Percentiles rank a stretch among this genome's conserved stretches.
Conservation (phyloP, 1,140 invertebrate genomes). For the Macrocentrus cingulum region DNA sequence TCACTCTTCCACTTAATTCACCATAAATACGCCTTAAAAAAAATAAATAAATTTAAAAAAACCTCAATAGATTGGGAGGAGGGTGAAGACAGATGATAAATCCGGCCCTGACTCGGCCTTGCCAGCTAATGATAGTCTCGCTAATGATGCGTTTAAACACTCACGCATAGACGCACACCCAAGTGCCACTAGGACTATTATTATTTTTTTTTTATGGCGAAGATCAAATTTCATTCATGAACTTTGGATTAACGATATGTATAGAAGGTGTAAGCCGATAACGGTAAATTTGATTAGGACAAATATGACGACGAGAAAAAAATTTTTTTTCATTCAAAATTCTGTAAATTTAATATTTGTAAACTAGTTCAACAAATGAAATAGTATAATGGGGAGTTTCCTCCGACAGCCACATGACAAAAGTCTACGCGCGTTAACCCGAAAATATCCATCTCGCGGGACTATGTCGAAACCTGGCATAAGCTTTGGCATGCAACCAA, state of each 20-base stretch:
- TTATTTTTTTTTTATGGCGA: not conserved
- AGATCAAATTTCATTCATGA: conserved; percentile 12
- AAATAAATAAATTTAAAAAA: too few species aligned
- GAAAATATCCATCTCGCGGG: conserved; percentile 57
- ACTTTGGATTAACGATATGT: too few species aligned
- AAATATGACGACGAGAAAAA: too few species aligned
- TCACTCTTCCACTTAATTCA: too few species aligned
- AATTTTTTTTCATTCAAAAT: too few species aligned
- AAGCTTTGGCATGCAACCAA: conserved; percentile 45
- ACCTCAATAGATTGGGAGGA: too few species aligned
- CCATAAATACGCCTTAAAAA: too few species aligned
- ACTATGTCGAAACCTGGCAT: conserved; percentile 52
- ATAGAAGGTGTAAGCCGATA: too few species aligned
- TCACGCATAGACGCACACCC: conserved; percentile 29
- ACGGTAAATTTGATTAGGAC: too few species aligned
- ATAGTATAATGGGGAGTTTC: conserved; percentile 15
- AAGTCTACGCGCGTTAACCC: conserved; percentile 44
- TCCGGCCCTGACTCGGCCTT: conserved; percentile 43
- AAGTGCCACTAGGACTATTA: conserved; percentile 2
- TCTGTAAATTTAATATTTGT: too few species aligned
- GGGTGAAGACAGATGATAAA: not conserved
- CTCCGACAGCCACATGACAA: conserved; percentile 22
- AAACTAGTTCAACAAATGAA: too few species aligned
- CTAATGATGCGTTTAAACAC: conserved; percentile 55
- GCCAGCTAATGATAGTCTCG: conserved; percentile 58